These are phyloP conservation scores for Miltochrista miniata DNA, from an alignment of 2,888 invertebrate species.

Conservation along the genomic window DNA sequence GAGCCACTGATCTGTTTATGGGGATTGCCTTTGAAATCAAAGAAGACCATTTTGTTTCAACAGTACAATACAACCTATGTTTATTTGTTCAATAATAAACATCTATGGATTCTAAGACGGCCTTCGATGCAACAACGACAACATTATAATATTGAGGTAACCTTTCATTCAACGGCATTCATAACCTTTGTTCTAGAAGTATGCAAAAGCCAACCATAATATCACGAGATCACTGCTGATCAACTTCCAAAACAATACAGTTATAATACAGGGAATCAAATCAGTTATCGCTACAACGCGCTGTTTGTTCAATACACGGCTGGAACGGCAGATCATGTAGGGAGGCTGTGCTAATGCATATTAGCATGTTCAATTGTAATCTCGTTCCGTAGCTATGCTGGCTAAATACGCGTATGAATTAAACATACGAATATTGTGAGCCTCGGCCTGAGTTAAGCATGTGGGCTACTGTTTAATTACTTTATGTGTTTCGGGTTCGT, in stretches of 20 bases:
- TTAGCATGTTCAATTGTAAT: constrained; percentile 54
- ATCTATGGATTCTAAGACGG: neutral
- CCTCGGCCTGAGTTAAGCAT: neutral
- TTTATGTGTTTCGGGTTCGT: neutral
- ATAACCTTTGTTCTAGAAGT: constrained; percentile 2
- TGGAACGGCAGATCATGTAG: constrained; percentile 33
- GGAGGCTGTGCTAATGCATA: constrained; percentile 52
- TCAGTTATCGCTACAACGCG: constrained; percentile 28
- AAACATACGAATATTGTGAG: constrained; percentile 23
- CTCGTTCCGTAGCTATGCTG: constrained; percentile 41
- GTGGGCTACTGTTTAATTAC: constrained; percentile 1
- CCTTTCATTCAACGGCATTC: constrained; percentile 1
- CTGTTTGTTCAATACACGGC: constrained; percentile 46
- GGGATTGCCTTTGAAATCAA: neutral
- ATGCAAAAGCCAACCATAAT: neutral
- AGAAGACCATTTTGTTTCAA: neutral
- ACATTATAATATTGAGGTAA: neutral
- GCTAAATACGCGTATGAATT: constrained; percentile 39
- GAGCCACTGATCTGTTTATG: too few relatives aligned
- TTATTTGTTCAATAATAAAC: neutral
- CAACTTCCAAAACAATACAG: too few relatives aligned
- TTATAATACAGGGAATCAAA: constrained; percentile 12
- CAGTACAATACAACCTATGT: neutral
- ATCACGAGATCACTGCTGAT: neutral
- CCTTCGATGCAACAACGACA: neutral